A percentile compares a stretch with the other conserved stretches of the same genome.
Conservation (phyloP, 2,113 vertebrate genomes). For the Oryzias woworae region DNA sequence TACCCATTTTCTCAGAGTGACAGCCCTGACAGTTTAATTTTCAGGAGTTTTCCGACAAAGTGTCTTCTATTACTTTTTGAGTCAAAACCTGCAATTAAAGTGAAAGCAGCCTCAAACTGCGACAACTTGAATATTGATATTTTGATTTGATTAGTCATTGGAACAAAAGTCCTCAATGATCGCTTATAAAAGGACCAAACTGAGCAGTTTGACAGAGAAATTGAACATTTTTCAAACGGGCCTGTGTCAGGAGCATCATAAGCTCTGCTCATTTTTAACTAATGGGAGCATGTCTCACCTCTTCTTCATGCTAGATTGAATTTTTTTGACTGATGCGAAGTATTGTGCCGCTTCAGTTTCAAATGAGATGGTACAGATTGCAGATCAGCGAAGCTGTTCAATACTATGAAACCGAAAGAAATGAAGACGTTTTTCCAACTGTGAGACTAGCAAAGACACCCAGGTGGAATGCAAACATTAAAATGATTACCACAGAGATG, state of each 20-base stretch:
- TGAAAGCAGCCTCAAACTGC: conserved; percentile 27
- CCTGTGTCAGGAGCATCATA: conserved; percentile 26
- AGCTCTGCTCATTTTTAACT: conserved; percentile 30
- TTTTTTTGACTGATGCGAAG: conserved; percentile 39
- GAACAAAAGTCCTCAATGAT: conserved; percentile 6
- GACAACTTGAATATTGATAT: conserved; percentile 16
- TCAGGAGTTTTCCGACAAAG: conserved; percentile 19
- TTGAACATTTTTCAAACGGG: conserved; percentile 17
- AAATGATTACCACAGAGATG: conserved; percentile 7
- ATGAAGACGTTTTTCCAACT: conserved; percentile 21
- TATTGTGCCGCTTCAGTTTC: conserved; percentile 25
- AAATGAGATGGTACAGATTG: conserved; percentile 40
- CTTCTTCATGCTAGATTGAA: conserved; percentile 37
- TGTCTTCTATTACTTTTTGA: conserved; percentile 1
- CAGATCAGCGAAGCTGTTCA: conserved; percentile 41
- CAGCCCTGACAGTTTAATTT: neutral
- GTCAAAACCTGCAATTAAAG: conserved; percentile 26
- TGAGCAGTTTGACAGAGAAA: conserved; percentile 26
- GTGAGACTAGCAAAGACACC: conserved; percentile 17
- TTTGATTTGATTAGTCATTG: conserved; percentile 2
- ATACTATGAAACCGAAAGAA: conserved; percentile 34
- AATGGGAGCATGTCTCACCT: conserved; percentile 25
- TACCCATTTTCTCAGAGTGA: no score
- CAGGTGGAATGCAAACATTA: conserved; percentile 19
- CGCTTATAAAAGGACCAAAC: conserved; percentile 3